phyloP scores from a whole-genome alignment of 2,113 vertebrate genomes.

The Chaenocephalus aceratus region DNA sequence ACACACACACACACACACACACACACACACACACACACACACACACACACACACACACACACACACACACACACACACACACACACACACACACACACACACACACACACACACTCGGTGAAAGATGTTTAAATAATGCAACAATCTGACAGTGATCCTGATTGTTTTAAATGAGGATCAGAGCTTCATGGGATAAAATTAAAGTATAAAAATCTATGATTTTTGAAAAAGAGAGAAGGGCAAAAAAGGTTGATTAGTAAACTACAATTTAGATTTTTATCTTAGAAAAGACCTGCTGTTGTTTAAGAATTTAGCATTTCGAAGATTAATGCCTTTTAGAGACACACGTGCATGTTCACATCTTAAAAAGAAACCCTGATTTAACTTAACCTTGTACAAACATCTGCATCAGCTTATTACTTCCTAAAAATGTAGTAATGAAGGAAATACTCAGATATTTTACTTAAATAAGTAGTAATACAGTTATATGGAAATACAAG shows the following conservation, averaged over 20 bases:
- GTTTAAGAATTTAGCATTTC: slow-evolving; percentile 6
- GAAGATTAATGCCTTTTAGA: slow-evolving; percentile 5
- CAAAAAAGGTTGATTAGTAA: slow-evolving; percentile 77
- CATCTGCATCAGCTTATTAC: slow-evolving; percentile 1
- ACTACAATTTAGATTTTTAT: slow-evolving; percentile 8
- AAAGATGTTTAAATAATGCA: slow-evolving; percentile 56
- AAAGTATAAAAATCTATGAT: slow-evolving; percentile 92
- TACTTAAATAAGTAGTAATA: too few relatives aligned
- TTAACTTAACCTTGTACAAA: neutral
- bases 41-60: slow-evolving; percentile 25
- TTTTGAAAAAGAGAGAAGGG: slow-evolving; percentile 81
- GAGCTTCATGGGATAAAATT: slow-evolving; percentile 90
- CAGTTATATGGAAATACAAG: too few relatives aligned
- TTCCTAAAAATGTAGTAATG: neutral
- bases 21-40: slow-evolving; percentile 28
- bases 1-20: slow-evolving; percentile 26
- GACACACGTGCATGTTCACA: neutral
- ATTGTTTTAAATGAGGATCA: slow-evolving; percentile 75
- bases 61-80: slow-evolving; percentile 26
- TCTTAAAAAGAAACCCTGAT: neutral
- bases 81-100: slow-evolving; percentile 29
- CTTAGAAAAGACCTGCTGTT: neutral
- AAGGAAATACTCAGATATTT: too few relatives aligned
- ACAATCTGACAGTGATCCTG: slow-evolving; percentile 66
- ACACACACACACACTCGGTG: slow-evolving; percentile 32